Conservation (phyloP, 1,140 invertebrate genomes). For the Pseudomyrmex cubaensis region DNA sequence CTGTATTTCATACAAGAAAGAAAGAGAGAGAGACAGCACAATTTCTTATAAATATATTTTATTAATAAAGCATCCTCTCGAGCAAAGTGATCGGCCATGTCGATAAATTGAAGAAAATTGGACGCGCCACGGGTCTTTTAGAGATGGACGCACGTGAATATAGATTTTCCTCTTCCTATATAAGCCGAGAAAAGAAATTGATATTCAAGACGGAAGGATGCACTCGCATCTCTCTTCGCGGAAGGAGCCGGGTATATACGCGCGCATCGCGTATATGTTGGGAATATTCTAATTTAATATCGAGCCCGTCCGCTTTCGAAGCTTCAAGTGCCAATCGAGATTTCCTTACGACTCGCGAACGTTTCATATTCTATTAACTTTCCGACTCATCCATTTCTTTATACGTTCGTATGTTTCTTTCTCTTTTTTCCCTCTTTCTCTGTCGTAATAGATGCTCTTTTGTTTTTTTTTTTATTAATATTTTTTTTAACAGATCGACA, state of each 20-base stretch:
- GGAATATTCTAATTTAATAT: conserved; percentile 61
- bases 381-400: conserved; percentile 21
- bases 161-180: conserved; percentile 31
- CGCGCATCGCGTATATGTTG: conserved; percentile 5
- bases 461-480: conserved; percentile 32
- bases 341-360: conserved; percentile 42
- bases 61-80: too few relatives aligned
- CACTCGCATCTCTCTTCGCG: conserved; percentile 28
- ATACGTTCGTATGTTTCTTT: neutral
- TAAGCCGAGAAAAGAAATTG: conserved; percentile 39
- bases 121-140: neutral
- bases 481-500: neutral
- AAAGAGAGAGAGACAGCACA: neutral
- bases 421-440: too few relatives aligned
- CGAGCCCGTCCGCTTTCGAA: conserved; percentile 25
- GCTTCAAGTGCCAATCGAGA: conserved; percentile 54
- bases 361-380: conserved; percentile 50
- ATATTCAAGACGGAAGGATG: conserved; percentile 48
- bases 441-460: neutral
- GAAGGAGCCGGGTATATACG: conserved; percentile 6
- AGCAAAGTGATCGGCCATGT: neutral
- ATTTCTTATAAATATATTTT: neutral
- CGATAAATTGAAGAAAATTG: conserved; percentile 9
- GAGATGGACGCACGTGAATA: conserved; percentile 38
- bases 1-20: neutral